Conservation (phyloP, 2,888 invertebrate genomes). For the Nemapogon koenigi region DNA sequence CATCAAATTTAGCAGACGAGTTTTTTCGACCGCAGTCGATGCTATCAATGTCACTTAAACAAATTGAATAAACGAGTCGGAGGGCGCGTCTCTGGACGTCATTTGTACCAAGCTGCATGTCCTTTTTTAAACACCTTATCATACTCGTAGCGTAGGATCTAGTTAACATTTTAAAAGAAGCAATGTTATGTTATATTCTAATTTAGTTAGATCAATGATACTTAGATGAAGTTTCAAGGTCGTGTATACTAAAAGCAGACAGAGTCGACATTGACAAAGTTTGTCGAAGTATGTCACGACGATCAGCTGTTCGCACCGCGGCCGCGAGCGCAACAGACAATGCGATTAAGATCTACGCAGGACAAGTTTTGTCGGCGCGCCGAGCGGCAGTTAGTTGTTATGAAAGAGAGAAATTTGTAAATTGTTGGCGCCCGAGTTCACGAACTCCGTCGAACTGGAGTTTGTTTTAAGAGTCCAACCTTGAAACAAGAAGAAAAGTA, state of each 20-base stretch:
- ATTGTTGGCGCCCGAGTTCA: constrained; percentile 68
- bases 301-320: constrained; percentile 30
- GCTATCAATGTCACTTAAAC: constrained; percentile 63
- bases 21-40: constrained; percentile 52
- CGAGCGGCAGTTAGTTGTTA: constrained; percentile 67
- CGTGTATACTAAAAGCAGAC: too few relatives aligned
- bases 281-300: constrained; percentile 5
- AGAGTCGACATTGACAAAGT: too few relatives aligned
- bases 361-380: constrained; percentile 66
- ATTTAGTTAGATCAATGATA: too few relatives aligned
- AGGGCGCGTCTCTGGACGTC: constrained; percentile 29
- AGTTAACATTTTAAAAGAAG: too few relatives aligned
- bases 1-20: constrained; percentile 50
- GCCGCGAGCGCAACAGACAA: constrained; percentile 63
- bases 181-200: too few relatives aligned
- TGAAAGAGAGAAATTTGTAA: constrained; percentile 68
- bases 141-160: too few relatives aligned
- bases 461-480: constrained; percentile 69
- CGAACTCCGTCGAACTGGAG: constrained; percentile 66
- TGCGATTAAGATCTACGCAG: constrained; percentile 67
- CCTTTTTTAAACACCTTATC: too few relatives aligned
- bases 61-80: constrained; percentile 58
- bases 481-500: constrained; percentile 69
- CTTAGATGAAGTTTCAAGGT: too few relatives aligned
- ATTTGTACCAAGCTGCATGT: constrained; percentile 27